These are phyloP conservation scores for Eilema sororculum DNA, from an alignment of 2,888 invertebrate genomes.

Conservation along the genomic window DNA sequence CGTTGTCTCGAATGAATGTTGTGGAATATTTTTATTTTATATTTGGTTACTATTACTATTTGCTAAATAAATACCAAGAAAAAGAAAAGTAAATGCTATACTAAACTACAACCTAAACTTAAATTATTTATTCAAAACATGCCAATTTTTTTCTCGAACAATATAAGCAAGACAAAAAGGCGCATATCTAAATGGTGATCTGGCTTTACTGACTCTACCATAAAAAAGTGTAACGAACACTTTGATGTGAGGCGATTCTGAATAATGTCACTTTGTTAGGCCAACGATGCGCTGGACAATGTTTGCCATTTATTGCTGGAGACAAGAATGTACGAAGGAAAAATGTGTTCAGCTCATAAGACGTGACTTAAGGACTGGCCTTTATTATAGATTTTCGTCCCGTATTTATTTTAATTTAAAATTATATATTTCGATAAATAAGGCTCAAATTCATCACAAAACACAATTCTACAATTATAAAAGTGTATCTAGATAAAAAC, in stretches of 20 bases:
- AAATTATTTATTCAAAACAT: neutral
- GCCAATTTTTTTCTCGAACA: constrained; percentile 2
- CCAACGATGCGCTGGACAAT: constrained; percentile 45
- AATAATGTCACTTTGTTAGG: constrained; percentile 51
- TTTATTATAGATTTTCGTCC: too few relatives aligned
- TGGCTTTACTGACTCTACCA: constrained; percentile 42
- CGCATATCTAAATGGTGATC: constrained; percentile 46
- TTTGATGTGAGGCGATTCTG: constrained; percentile 50
- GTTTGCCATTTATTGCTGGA: constrained; percentile 47
- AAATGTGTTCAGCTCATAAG: neutral
- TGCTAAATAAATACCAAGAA: too few relatives aligned
- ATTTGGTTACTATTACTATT: too few relatives aligned
- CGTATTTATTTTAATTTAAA: too few relatives aligned
- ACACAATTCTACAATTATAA: too few relatives aligned
- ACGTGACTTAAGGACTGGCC: too few relatives aligned
- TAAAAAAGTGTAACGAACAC: constrained; percentile 50
- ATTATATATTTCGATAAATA: too few relatives aligned
- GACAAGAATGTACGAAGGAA: constrained; percentile 30
- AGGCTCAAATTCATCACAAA: too few relatives aligned
- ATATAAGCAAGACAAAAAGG: constrained; percentile 35
- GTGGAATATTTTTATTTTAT: too few relatives aligned
- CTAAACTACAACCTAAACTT: neutral
- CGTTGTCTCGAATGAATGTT: too few relatives aligned
- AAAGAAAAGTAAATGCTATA: neutral
- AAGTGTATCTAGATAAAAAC: too few relatives aligned